Evolutionary conservation across 2,113 vertebrate species (phyloP).

Genomic region (Barbus barbus): DNA sequence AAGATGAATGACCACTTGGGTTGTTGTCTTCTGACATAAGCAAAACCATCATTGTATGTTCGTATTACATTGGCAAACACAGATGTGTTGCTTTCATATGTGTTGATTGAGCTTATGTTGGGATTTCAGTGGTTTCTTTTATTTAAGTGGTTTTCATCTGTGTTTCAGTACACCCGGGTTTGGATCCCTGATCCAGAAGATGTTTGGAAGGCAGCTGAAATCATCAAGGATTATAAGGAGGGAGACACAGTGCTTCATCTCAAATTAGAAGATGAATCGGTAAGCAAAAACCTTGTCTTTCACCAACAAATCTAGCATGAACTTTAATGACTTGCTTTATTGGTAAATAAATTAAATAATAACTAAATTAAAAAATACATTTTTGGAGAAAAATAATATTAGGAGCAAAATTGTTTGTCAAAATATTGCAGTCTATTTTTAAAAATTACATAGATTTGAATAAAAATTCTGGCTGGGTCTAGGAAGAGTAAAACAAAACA

Average conservation of each 20-base stretch:
- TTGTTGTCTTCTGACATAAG: not conserved
- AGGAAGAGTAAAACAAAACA: not conserved
- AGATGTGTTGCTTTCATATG: not conserved
- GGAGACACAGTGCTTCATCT: constrained; percentile 84
- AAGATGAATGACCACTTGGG: not conserved
- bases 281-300: constrained; percentile 61
- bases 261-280: constrained; percentile 90
- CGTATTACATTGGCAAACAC: not conserved
- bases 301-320: not conserved
- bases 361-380: too few species aligned
- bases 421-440: too few species aligned
- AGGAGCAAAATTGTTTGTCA: too few species aligned
- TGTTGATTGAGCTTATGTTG: not conserved
- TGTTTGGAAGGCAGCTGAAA: constrained; percentile 90
- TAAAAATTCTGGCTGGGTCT: not conserved
- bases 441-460: not conserved
- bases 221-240: constrained; percentile 87
- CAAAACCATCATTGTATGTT: not conserved
- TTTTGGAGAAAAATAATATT: too few species aligned
- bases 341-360: not conserved
- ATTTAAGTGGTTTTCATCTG: not conserved
- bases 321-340: not conserved
- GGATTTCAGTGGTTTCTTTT: not conserved
- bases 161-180: constrained; percentile 85
- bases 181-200: constrained; percentile 94